phyloP scores from a whole-genome alignment of 1,140 invertebrate species.

The Thaumatotibia leucotreta region DNA sequence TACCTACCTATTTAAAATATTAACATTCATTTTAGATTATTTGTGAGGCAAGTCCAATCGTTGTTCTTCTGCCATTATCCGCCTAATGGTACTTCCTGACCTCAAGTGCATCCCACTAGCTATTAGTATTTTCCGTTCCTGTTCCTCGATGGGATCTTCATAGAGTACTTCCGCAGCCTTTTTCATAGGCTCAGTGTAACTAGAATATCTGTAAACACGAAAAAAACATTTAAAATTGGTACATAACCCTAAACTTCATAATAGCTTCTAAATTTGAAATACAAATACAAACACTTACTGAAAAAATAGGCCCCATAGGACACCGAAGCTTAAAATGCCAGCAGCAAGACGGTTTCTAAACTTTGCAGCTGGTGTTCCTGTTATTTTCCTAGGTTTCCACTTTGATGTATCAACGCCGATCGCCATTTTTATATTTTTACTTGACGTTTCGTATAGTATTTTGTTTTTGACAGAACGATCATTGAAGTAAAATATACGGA shows the following conservation, averaged over 20 bases:
- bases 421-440: slow-evolving; percentile 46
- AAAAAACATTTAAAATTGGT: slow-evolving; percentile 15
- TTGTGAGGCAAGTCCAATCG: slow-evolving; percentile 47
- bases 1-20: slow-evolving; percentile 32
- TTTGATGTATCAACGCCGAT: slow-evolving; percentile 64
- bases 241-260: slow-evolving; percentile 15
- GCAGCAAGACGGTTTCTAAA: slow-evolving; percentile 61
- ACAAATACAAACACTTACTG: slow-evolving; percentile 41
- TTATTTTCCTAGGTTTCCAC: slow-evolving; percentile 74
- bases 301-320: slow-evolving; percentile 44
- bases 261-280: neutral
- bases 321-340: slow-evolving; percentile 43
- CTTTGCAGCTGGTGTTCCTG: slow-evolving; percentile 71
- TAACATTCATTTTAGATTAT: slow-evolving; percentile 40
- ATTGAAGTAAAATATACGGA: too few species aligned
- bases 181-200: slow-evolving; percentile 41
- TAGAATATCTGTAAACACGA: slow-evolving; percentile 43
- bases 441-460: neutral
- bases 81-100: slow-evolving; percentile 39
- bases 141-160: slow-evolving; percentile 59
- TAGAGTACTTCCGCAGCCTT: slow-evolving; percentile 46
- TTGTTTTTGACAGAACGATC: neutral
- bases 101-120: slow-evolving; percentile 44
- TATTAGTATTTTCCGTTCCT: slow-evolving; percentile 59
- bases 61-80: slow-evolving; percentile 38